Conservation (phyloP, 2,888 invertebrate genomes). For the Silvanus unidentatus region DNA sequence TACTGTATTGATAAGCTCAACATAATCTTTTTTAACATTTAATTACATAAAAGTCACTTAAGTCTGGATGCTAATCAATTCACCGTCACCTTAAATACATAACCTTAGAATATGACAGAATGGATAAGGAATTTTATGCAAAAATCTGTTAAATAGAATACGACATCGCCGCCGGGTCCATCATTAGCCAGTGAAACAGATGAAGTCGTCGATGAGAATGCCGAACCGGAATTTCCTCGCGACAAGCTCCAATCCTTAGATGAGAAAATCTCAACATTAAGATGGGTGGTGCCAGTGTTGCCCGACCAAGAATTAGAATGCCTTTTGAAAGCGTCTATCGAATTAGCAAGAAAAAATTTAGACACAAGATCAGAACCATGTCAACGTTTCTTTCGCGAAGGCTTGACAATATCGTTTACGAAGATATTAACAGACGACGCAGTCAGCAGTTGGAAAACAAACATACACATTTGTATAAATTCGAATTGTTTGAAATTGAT, state of each 20-base stretch:
- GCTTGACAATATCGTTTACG: conserved; percentile 88
- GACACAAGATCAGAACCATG: conserved; percentile 86
- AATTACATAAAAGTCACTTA: too few species aligned
- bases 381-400: conserved; percentile 91
- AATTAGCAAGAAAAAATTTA: conserved; percentile 79
- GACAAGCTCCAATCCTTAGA: conserved; percentile 82
- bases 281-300: conserved; percentile 96
- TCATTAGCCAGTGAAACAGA: conserved; percentile 26
- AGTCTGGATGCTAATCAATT: too few species aligned
- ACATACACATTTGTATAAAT: conserved; percentile 92
- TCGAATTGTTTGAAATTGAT: conserved; percentile 89
- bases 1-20: too few species aligned
- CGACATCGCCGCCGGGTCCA: conserved; percentile 22
- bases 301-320: conserved; percentile 94
- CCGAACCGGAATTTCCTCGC: conserved; percentile 75
- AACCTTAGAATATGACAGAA: too few species aligned
- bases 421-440: conserved; percentile 97
- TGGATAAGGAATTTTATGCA: too few species aligned
- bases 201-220: conserved; percentile 40
- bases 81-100: background rate
- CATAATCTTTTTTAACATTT: too few species aligned
- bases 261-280: conserved; percentile 91
- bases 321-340: conserved; percentile 81
- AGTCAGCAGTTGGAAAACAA: conserved; percentile 94
- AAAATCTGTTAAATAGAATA: too few species aligned